Evolutionary conservation across 2,113 vertebrate species (phyloP).

Genomic region (Cathartes aura): DNA sequence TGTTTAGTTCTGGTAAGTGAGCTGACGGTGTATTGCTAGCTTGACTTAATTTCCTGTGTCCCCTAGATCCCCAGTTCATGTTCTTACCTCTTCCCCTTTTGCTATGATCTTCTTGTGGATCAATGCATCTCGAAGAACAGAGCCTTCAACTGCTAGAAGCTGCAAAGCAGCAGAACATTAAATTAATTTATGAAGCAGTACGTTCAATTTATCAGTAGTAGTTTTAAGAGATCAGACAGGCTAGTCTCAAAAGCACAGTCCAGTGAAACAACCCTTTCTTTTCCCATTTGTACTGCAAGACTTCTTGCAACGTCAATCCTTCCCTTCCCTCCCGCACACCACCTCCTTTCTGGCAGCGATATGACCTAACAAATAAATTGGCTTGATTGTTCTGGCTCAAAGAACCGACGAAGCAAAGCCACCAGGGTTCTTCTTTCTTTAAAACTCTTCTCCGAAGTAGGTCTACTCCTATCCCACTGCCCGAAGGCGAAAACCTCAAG

Average conservation of each 20-base stretch:
- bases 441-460: background rate
- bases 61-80: background rate
- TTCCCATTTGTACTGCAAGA: background rate
- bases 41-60: fast-evolving
- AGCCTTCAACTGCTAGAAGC: conserved; percentile 89
- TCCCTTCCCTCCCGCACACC: background rate
- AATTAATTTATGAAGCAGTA: background rate
- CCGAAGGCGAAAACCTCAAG: background rate
- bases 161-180: conserved; percentile 50
- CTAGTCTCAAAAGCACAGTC: background rate
- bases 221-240: background rate
- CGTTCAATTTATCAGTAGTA: background rate
- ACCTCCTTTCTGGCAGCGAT: background rate
- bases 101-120: conserved; percentile 97
- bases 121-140: conserved; percentile 87
- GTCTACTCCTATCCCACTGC: background rate
- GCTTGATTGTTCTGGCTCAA: background rate
- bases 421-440: background rate
- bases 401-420: background rate
- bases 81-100: conserved; percentile 94
- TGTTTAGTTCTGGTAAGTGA: background rate
- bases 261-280: background rate
- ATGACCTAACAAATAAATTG: background rate
- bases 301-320: background rate
- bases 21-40: fast-evolving